Evolutionary conservation across 1,140 invertebrate genomes (phyloP), one percentile per base, ranked within the genome.

Genomic region (Carposina sasakii): DNA sequence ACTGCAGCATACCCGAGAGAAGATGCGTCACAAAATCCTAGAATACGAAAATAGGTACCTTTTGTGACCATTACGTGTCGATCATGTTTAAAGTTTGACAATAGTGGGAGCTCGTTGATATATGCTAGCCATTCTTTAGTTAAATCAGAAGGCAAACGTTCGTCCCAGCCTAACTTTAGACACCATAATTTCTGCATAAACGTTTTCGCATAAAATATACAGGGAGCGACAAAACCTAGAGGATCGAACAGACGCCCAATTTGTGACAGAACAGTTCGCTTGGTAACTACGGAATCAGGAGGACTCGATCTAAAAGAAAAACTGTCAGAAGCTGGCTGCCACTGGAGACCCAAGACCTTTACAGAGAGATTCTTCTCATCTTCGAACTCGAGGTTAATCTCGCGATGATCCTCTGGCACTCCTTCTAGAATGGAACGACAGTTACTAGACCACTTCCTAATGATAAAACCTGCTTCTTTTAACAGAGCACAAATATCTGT

Each of bases 111-210:
- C n/a, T n/a, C n/a, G n/a, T n/a, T n/a, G n/a, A n/a, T n/a, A n/a
- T n/a, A n/a, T n/a, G n/a, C n/a, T n/a, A n/a, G n/a, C n/a, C n/a
- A n/a, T n/a, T n/a, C n/a, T n/a, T n/a, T n/a, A n/a, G n/a, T n/a
- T n/a, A n/a, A n/a, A n/a, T n/a, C n/a, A n/a, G n/a, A n/a, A n/a
- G n/a, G n/a, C n/a, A n/a, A n/a, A n/a, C n/a, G n/a, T n/a, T n/a
- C n/a, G n/a, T n/a, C n/a, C n/a, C n/a, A n/a, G n/a, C n/a, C n/a
- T n/a, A n/a, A n/a, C n/a, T n/a, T n/a, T n/a, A n/a, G n/a, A n/a
- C n/a, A n/a, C 54, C 54, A 57, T 2, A 57, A 16, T 26, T 52
- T 36, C 21, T 57, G 49, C 30, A 52, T 48, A 22, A 52, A 26
- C 26, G 30, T 43, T 40, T 57, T 57, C 9, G 54, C 54, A 26